Evolutionary conservation across 2,113 vertebrate species (phyloP).

Genomic region (Chlorodrepanis virens): DNA sequence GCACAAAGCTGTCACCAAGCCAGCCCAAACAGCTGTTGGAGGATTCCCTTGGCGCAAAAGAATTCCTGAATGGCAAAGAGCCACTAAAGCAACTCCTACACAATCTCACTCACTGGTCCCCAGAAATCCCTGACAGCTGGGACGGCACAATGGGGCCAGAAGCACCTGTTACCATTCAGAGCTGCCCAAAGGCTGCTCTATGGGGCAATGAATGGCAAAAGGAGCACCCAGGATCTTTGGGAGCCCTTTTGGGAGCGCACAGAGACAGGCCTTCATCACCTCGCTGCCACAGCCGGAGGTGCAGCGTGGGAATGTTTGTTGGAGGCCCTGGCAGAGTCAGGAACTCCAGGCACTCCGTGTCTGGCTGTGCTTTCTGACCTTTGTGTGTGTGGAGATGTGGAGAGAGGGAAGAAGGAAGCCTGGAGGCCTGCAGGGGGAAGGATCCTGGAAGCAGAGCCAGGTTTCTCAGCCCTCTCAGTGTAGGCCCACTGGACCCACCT

Average conservation of each 20-base stretch:
- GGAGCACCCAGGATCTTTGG: slow-evolving; percentile 4
- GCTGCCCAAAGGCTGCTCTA: slow-evolving; percentile 38
- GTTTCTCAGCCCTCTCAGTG: neutral
- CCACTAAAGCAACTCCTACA: slow-evolving; percentile 65
- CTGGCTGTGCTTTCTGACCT: neutral
- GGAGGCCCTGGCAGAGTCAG: neutral
- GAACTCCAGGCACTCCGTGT: neutral
- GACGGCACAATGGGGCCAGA: slow-evolving; percentile 52
- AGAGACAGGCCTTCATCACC: slow-evolving; percentile 46
- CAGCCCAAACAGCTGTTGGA: slow-evolving; percentile 66
- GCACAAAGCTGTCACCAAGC: slow-evolving; percentile 66
- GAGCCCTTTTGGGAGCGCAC: neutral
- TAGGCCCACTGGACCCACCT: neutral
- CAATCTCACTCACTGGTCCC: slow-evolving; percentile 59
- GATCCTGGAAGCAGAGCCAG: neutral
- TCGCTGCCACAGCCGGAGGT: neutral
- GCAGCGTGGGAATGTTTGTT: slow-evolving; percentile 31
- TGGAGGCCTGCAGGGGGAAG: neutral
- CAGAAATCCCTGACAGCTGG: slow-evolving; percentile 68
- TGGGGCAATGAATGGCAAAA: slow-evolving; percentile 40
- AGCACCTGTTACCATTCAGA: slow-evolving; percentile 66
- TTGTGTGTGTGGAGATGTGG: neutral
- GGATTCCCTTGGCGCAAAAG: slow-evolving; percentile 67
- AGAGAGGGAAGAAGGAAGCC: neutral
- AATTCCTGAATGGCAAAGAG: slow-evolving; percentile 69